Evolutionary conservation across 2,797 vertebrate genomes (phyloP).

Genomic region (Rhinichthys osculus): DNA sequence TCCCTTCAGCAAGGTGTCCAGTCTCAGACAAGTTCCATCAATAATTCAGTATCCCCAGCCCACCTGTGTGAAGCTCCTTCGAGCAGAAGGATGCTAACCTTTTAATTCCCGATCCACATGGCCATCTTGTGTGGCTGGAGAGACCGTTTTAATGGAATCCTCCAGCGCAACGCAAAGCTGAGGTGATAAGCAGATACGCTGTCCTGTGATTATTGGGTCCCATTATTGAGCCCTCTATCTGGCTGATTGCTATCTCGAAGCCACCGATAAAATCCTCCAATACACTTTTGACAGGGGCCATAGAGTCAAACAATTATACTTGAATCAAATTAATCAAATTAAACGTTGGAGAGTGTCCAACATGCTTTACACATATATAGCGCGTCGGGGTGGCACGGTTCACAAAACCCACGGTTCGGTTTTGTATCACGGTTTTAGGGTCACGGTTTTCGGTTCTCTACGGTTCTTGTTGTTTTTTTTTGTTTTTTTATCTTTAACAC

Average conservation of each 20-base stretch:
- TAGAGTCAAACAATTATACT: conserved; percentile 35
- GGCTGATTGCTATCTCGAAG: conserved; percentile 73
- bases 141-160: conserved; percentile 65
- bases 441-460: no score
- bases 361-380: no score
- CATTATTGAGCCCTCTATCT: conserved; percentile 78
- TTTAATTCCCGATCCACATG: conserved; percentile 45
- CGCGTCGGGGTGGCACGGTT: no score
- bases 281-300: conserved; percentile 49
- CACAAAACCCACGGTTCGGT: no score
- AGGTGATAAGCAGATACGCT: conserved; percentile 77
- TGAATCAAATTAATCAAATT: conserved; percentile 36
- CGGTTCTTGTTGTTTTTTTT: no score
- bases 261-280: conserved; percentile 65
- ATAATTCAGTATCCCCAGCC: conserved; percentile 51
- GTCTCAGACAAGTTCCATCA: conserved; percentile 51
- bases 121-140: conserved; percentile 12
- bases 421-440: no score
- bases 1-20: conserved; percentile 52
- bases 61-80: conserved; percentile 48
- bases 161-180: conserved; percentile 63
- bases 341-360: not conserved
- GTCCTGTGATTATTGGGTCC: conserved; percentile 75
- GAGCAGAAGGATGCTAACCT: conserved; percentile 59
- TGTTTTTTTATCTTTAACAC: no score